Percentiles rank a stretch among this genome's conserved stretches.
These are phyloP conservation scores for Delphinapterus leucas DNA, from an alignment of 2,113 vertebrate species.

Conservation along the genomic window DNA sequence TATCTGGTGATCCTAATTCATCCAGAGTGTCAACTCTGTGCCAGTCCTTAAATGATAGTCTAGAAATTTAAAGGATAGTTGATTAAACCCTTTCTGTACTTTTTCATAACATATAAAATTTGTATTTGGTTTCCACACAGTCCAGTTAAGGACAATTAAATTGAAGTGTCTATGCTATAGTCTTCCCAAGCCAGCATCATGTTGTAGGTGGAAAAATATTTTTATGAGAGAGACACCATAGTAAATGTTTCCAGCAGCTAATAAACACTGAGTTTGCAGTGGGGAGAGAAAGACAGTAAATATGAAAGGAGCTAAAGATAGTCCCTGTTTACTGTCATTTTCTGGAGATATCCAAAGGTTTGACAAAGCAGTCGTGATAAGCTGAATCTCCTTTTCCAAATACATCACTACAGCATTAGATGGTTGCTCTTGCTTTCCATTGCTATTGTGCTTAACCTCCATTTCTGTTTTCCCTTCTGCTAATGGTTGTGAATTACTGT, in stretches of 20 bases:
- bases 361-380: fast-evolving
- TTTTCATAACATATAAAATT: constrained; percentile 56
- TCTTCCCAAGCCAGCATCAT: not conserved
- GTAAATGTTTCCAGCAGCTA: constrained; percentile 66
- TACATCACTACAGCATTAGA: fast-evolving
- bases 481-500: not conserved
- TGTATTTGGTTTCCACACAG: constrained; percentile 71
- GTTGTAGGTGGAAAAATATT: constrained; percentile 33
- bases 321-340: fast-evolving
- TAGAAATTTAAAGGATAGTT: constrained; percentile 55
- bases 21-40: not conserved
- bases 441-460: not conserved
- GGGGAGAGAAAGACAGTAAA: not conserved
- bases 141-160: constrained; percentile 72
- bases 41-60: constrained; percentile 50
- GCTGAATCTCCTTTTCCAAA: not conserved
- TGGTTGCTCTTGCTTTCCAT: not conserved
- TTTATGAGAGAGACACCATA: not conserved
- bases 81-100: constrained; percentile 60
- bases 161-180: constrained; percentile 35
- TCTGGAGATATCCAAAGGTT: not conserved
- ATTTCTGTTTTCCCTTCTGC: not conserved
- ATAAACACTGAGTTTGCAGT: constrained; percentile 27
- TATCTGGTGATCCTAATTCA: not conserved
- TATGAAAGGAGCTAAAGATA: constrained; percentile 17